Conservation (phyloP, 2,113 vertebrate species). For the Nothobranchius kuhntae region DNA sequence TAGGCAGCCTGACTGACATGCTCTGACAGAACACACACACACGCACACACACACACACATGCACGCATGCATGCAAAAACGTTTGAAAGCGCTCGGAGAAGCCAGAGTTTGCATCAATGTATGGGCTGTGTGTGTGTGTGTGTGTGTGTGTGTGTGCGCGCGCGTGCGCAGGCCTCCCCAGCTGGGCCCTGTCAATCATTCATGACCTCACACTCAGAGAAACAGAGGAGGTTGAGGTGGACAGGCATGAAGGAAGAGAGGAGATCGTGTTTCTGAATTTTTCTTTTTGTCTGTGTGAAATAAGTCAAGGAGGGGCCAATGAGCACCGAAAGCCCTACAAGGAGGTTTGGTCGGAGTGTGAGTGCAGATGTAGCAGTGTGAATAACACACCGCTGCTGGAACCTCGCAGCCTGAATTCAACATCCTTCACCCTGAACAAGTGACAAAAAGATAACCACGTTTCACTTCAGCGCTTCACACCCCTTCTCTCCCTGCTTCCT, state of each 20-base stretch:
- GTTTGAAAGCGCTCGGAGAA: conserved; percentile 45
- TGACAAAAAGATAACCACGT: conserved; percentile 78
- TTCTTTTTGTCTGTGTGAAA: conserved; percentile 59
- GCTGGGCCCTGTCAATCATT: conserved; percentile 79
- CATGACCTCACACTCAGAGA: conserved; percentile 66
- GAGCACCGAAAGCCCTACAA: conserved; percentile 50
- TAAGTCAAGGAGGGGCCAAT: conserved; percentile 65
- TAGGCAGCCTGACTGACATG: conserved; percentile 66
- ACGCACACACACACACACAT: conserved; percentile 12
- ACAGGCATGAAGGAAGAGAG: conserved; percentile 43
- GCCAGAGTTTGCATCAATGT: conserved; percentile 58
- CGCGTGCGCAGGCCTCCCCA: conserved; percentile 59
- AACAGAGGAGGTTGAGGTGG: conserved; percentile 65
- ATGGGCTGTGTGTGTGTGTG: conserved; percentile 6
- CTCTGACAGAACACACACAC: conserved; percentile 54
- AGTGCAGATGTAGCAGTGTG: conserved; percentile 34
- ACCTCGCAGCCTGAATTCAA: conserved; percentile 62
- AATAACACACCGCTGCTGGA: conserved; percentile 49
- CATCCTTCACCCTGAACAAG: conserved; percentile 73
- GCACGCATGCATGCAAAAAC: conserved; percentile 35
- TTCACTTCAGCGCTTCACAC: conserved; percentile 70
- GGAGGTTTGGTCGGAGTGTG: conserved; percentile 38
- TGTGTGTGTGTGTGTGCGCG: not conserved
- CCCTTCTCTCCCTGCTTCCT: conserved; percentile 24
- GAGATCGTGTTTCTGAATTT: conserved; percentile 53